Base-by-base conservation (phyloP, 2,888 invertebrate species). In the Eupithecia dodoneata region DNA sequence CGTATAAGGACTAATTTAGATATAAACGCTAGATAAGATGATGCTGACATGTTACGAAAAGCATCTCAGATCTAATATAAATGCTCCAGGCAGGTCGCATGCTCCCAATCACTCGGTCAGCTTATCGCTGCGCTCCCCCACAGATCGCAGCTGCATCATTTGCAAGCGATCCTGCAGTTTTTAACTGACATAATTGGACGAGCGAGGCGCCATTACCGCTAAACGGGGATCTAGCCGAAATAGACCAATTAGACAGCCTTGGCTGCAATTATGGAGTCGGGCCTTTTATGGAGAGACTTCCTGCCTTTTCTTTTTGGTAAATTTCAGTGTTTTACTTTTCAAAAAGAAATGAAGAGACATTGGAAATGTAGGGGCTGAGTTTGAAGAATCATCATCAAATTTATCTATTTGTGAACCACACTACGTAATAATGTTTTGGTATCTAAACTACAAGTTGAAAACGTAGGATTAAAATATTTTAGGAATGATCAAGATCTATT, bases 111-210 rank as follows among this genome's bases (percentile, higher is more conserved):
- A 12, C 4, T 63, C 30, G 47, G n/a, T 63, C 4, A n/a, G 73
- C 70, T 70, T 10, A 66, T 73, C 75, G 77, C 66, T 73, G 12
- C 30, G 65, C 71, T 65, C 59, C n/a, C 44, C n/a, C 5, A 80
- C 42, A 55, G 55, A 67, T 55, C 44, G 12, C 47, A 42, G 7
- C 47, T 59, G 83, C 80, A 81, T 83, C 84, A 85, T 87, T 84
- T 83, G 85, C 87, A 83, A 86, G 81, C 81, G 80, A 83, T 76
- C 79, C 75, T 83, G 84, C 84, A 85, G 82, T 84, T 85, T 83
- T 85, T 81, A 86, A 85, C 83, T 81, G 79, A 82, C 80, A 79
- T 83, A 87, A 86, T 85, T 86, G 86, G 80, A 74, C 80, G 81
- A 79, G 81, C 84, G 81, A 82, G 80, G 76, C 76, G 73, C 81